A percentile compares a stretch with the other conserved stretches of the same genome.
Evolutionary conservation across 2,113 vertebrate species (phyloP).

Genomic region (Tychaedon coryphoeus): DNA sequence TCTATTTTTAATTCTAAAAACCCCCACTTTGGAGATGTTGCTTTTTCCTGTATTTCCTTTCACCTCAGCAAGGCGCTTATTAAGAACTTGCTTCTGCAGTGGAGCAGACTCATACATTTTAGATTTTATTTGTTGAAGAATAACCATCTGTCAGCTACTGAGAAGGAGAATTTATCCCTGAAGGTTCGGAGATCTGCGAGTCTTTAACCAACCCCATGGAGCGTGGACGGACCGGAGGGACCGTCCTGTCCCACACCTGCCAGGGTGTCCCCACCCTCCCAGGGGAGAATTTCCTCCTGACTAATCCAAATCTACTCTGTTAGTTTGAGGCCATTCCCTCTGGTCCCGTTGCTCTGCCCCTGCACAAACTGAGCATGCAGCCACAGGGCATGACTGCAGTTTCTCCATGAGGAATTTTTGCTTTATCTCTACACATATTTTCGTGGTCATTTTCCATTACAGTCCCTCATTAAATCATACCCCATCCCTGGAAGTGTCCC

Average conservation of each 20-base stretch:
- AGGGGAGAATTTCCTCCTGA: neutral
- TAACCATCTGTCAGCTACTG: conserved; percentile 61
- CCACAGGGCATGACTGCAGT: accelerated
- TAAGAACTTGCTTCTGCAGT: conserved; percentile 30
- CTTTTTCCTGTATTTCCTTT: conserved; percentile 56
- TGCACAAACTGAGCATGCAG: accelerated
- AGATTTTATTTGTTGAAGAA: conserved; percentile 51
- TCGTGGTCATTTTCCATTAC: accelerated
- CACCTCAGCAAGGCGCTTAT: conserved; percentile 42
- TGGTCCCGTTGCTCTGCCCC: neutral
- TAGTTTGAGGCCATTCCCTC: neutral
- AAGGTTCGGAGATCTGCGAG: neutral
- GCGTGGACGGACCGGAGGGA: too few species aligned
- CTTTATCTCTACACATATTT: accelerated
- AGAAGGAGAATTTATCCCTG: conserved; percentile 28
- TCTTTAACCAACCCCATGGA: conserved; percentile 3
- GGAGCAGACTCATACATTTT: neutral
- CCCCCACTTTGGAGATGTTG: neutral
- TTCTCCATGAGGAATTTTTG: neutral
- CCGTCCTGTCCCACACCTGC: too few species aligned
- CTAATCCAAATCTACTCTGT: neutral
- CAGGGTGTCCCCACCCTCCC: accelerated
- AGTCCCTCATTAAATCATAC: accelerated
- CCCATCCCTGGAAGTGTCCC: accelerated
- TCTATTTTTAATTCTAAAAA: conserved; percentile 37